Evolutionary conservation across 1,140 invertebrate species (phyloP).

Genomic region (Papilio aristodemus): DNA sequence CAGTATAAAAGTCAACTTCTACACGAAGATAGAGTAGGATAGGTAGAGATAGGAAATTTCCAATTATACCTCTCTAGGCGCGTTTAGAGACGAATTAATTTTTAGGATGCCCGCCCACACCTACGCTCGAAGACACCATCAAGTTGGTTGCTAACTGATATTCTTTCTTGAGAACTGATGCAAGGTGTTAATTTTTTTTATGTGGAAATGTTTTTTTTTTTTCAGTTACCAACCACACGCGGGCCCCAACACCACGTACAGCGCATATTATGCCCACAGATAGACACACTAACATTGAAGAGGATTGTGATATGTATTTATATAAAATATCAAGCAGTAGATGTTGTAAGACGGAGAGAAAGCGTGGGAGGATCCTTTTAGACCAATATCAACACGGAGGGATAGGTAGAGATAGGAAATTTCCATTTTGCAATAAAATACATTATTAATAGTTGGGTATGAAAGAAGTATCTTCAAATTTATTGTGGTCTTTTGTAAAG

Average conservation of each 20-base stretch:
- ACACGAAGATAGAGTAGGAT: constrained; percentile 9
- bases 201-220: constrained; percentile 37
- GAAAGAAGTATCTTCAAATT: too few species aligned
- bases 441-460: too few species aligned
- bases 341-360: constrained; percentile 14
- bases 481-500: too few species aligned
- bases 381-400: constrained; percentile 4
- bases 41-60: background rate
- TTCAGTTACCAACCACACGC: constrained; percentile 73
- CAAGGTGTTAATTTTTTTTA: too few species aligned
- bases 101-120: too few species aligned
- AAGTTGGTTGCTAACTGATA: too few species aligned
- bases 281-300: constrained; percentile 45
- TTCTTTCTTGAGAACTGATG: too few species aligned
- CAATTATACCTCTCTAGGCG: too few species aligned
- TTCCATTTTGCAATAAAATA: background rate
- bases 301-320: constrained; percentile 54
- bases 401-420: background rate
- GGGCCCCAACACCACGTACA: constrained; percentile 67
- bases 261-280: constrained; percentile 73
- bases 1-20: too few species aligned
- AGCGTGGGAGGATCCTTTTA: constrained; percentile 12
- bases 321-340: constrained; percentile 41
- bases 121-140: too few species aligned
- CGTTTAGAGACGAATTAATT: too few species aligned